Evolutionary conservation across 2,797 vertebrate genomes (phyloP).

Genomic region (Lithobates sylvaticus): DNA sequence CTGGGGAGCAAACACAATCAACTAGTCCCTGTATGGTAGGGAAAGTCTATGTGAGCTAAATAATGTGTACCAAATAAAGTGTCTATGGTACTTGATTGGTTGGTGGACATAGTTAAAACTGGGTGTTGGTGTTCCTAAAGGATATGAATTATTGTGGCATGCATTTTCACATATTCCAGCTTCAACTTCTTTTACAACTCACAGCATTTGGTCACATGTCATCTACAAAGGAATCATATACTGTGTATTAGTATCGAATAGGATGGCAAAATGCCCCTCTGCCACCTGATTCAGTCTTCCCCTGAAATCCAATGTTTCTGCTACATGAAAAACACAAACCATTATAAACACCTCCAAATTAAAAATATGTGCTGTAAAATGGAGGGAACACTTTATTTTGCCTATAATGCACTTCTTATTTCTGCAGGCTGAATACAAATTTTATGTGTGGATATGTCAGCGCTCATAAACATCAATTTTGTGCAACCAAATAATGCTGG

Average conservation of each 20-base stretch:
- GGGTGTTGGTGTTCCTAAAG: neutral
- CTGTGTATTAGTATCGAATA: too few species aligned
- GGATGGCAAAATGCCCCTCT: neutral
- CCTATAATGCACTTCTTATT: neutral
- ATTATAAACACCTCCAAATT: neutral
- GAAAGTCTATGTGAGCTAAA: too few species aligned
- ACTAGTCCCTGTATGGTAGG: too few species aligned
- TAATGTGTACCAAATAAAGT: too few species aligned
- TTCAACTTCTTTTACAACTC: neutral
- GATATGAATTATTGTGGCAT: neutral
- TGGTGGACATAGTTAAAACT: too few species aligned
- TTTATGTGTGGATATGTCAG: conserved; percentile 28
- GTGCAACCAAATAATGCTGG: conserved; percentile 17
- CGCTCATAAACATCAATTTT: conserved; percentile 44
- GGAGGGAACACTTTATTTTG: neutral
- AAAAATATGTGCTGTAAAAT: too few species aligned
- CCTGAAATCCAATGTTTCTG: neutral
- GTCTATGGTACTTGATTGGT: too few species aligned
- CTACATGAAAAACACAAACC: neutral
- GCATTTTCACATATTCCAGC: neutral
- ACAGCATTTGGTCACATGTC: neutral
- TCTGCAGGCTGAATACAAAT: neutral
- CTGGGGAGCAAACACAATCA: too few species aligned
- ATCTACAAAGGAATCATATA: too few species aligned
- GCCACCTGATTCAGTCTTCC: neutral